phyloP scores from a whole-genome alignment of 2,888 invertebrate species.

The Ischnura elegans region DNA sequence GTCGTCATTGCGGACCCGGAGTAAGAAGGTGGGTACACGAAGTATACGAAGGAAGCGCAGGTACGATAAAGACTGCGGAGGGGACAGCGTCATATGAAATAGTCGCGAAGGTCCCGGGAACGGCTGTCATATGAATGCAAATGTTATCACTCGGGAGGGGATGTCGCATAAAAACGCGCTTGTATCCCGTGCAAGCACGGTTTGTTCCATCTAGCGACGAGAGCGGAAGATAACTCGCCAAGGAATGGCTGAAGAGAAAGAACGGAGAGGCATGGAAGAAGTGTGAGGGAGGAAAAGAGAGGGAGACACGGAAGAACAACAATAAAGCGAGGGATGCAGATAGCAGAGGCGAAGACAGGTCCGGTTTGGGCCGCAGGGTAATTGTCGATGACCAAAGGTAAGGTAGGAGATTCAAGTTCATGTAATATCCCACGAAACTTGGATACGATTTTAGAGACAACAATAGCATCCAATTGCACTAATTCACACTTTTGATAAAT shows the following conservation, averaged over 20 bases:
- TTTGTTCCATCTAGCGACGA: constrained; percentile 43
- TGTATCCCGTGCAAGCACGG: constrained; percentile 16
- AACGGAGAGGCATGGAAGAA: background rate
- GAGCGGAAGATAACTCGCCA: background rate
- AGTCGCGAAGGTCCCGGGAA: constrained; percentile 7
- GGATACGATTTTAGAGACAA: too few relatives aligned
- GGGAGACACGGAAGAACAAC: background rate
- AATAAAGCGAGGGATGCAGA: background rate
- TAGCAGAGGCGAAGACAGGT: too few relatives aligned
- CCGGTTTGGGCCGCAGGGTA: background rate
- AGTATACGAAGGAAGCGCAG: background rate
- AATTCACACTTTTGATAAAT: too few relatives aligned
- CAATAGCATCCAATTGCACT: too few relatives aligned
- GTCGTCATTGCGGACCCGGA: background rate
- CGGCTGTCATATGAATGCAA: constrained; percentile 61
- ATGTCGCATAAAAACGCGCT: constrained; percentile 47
- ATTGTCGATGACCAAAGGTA: background rate
- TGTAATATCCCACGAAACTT: too few relatives aligned
- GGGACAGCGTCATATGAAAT: constrained; percentile 35
- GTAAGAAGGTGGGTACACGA: background rate
- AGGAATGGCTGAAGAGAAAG: background rate
- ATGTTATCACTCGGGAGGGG: constrained; percentile 46
- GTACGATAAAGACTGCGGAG: background rate
- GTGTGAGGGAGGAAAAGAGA: background rate
- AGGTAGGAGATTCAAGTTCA: background rate